These are phyloP conservation scores for Drosophila aff. DNA, from an alignment of 1,140 invertebrate genomes.

Conservation along the genomic window DNA sequence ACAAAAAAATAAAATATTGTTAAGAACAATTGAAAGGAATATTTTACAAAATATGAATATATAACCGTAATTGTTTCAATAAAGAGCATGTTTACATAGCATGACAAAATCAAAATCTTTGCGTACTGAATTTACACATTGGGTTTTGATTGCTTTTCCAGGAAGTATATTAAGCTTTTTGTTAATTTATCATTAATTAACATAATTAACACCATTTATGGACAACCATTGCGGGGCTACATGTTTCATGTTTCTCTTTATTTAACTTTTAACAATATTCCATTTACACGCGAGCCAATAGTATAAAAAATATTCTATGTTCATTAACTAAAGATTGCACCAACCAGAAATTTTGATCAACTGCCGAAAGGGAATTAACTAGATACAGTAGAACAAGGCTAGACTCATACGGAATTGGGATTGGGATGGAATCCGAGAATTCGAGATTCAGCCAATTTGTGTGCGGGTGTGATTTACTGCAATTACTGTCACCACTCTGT, in stretches of 20 bases:
- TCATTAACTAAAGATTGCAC: conserved; percentile 47
- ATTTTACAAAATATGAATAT: conserved; percentile 53
- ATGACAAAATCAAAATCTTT: conserved; percentile 52
- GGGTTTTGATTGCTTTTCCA: background rate
- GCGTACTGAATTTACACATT: background rate
- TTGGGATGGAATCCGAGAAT: conserved; percentile 12
- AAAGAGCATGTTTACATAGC: conserved; percentile 60
- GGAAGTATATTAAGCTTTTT: background rate
- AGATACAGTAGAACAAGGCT: conserved; percentile 4
- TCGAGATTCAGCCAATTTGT: conserved; percentile 54
- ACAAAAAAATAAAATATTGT: conserved; percentile 54
- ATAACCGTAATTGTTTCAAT: conserved; percentile 62
- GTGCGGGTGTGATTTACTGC: conserved; percentile 22
- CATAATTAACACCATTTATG: background rate
- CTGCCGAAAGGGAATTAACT: conserved; percentile 37
- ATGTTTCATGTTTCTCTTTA: conserved; percentile 3
- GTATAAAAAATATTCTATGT: conserved; percentile 30
- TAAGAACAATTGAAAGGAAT: conserved; percentile 51
- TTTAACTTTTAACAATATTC: conserved; percentile 34
- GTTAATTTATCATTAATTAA: background rate
- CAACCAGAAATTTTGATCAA: conserved; percentile 38
- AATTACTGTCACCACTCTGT: conserved; percentile 26
- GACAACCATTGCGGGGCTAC: conserved; percentile 1
- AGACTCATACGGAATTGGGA: conserved; percentile 33
- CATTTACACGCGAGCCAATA: conserved; percentile 27